These are phyloP conservation scores for Cerastis leucographa DNA, from an alignment of 2,888 invertebrate species.

Conservation along the genomic window DNA sequence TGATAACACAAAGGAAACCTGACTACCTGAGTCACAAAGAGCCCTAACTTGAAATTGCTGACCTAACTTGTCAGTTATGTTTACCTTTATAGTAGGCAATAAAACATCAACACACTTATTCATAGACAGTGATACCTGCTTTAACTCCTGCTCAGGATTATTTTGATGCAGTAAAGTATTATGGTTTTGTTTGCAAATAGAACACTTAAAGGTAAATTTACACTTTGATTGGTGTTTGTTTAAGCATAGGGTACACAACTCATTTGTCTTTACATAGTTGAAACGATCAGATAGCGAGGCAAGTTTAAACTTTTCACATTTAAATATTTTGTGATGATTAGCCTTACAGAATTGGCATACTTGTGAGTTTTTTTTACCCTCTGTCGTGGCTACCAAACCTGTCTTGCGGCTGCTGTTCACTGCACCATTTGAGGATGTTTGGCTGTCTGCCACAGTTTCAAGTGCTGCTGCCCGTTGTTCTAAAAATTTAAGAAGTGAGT, in stretches of 20 bases:
- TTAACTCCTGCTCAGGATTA: too few relatives aligned
- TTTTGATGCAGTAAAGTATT: too few relatives aligned
- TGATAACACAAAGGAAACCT: too few relatives aligned
- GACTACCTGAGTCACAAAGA: too few relatives aligned
- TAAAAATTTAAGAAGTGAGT: too few relatives aligned
- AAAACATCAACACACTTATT: too few relatives aligned
- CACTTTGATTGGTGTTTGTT: constrained; percentile 6
- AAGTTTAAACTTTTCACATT: constrained; percentile 11
- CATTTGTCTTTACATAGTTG: constrained; percentile 7
- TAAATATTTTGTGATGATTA: constrained; percentile 5
- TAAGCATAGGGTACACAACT: constrained; percentile 1
- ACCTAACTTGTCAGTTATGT: too few relatives aligned
- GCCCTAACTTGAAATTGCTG: too few relatives aligned
- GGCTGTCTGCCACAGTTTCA: too few relatives aligned
- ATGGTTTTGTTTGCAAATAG: not conserved
- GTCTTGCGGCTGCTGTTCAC: constrained; percentile 1
- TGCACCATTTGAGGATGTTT: constrained; percentile 1
- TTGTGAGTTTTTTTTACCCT: not conserved
- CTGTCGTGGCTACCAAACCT: constrained; percentile 1
- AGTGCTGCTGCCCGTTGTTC: too few relatives aligned
- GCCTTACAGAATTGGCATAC: constrained; percentile 3
- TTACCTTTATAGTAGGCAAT: too few relatives aligned
- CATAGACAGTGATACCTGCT: too few relatives aligned
- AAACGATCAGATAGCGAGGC: constrained; percentile 3
- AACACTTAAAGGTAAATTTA: constrained; percentile 7